Base-by-base conservation (phyloP, 2,113 vertebrate species). In the Panthera tigris region DNA sequence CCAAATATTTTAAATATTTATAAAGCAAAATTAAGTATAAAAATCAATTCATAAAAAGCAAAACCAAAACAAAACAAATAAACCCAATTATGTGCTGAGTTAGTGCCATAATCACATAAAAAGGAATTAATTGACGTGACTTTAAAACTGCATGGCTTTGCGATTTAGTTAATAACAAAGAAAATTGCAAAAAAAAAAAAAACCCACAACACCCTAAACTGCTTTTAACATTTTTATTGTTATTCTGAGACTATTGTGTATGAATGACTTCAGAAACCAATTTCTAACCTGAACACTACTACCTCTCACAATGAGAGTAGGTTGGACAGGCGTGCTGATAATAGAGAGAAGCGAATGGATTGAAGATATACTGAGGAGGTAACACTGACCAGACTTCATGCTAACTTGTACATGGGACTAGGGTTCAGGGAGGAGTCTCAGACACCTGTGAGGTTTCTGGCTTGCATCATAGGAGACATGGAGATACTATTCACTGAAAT, bases 31-130 rank as follows among this genome's bases (percentile, higher is more conserved):
- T 85, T 74, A 78, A 88, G 82, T 52, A 89, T 21, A 50, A 39
- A 91, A 91, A 80, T 90, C 18, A 96, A 48, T 88, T 80, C 41
- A 81, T 66, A 94, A 89, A 71, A 82, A 73, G 4, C 57, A 36
- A 91, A 84, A 96, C 19, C 79, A 73, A 85, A 96, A 81, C 73
- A 29, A 69, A 95, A 86, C 83, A 91, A 63, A 82, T 65, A 39
- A 89, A 86, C 15, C 15, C 39, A 80, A 66, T 29, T 66, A 71
- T 89, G 11, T 82, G 89, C 45, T 86, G 50, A 89, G 31, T 92
- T 92, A 94, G 41, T 78, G 50, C 41, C n/a, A 90, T 82, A 68
- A 86, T 76, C 69, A 95, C 39, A 86, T 57, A 91, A 61, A 93
- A 95, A 69, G 52, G 33, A 91, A 89, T 95, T 87, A 95, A 93